phyloP scores from a whole-genome alignment of 1,140 invertebrate species.

The Solenopsis invicta region DNA sequence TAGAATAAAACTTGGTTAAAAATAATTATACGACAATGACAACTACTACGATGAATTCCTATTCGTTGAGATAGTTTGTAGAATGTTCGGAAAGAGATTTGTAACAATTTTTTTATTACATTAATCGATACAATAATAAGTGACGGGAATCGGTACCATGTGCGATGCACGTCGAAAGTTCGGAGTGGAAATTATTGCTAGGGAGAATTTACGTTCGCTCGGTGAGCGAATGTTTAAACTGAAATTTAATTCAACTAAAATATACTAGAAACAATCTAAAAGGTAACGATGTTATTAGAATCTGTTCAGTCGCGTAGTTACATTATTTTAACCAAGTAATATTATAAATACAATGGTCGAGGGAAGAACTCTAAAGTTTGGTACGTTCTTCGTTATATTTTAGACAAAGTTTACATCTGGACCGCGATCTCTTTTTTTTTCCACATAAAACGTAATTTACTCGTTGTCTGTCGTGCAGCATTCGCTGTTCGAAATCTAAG shows the following conservation, averaged over 20 bases:
- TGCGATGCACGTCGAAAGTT: neutral
- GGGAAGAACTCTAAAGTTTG: neutral
- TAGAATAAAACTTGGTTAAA: neutral
- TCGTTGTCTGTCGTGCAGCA: neutral
- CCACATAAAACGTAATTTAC: neutral
- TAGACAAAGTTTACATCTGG: neutral
- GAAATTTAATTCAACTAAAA: constrained; percentile 27
- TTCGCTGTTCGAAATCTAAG: neutral
- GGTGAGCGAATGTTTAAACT: neutral
- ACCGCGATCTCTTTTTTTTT: neutral
- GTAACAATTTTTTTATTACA: constrained; percentile 7
- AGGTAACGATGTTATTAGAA: constrained; percentile 14
- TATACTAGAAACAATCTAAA: neutral
- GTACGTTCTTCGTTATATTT: constrained; percentile 17
- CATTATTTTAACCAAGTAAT: neutral
- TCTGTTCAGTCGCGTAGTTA: neutral
- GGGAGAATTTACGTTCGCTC: neutral
- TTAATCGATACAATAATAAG: neutral
- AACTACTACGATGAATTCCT: neutral
- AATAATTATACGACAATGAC: constrained; percentile 23
- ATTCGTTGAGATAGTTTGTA: neutral
- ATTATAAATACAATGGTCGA: neutral
- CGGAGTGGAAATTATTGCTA: neutral
- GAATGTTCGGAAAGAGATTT: neutral
- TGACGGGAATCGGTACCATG: neutral